phyloP scores from a whole-genome alignment of 2,113 vertebrate species.

The Alosa alosa region DNA sequence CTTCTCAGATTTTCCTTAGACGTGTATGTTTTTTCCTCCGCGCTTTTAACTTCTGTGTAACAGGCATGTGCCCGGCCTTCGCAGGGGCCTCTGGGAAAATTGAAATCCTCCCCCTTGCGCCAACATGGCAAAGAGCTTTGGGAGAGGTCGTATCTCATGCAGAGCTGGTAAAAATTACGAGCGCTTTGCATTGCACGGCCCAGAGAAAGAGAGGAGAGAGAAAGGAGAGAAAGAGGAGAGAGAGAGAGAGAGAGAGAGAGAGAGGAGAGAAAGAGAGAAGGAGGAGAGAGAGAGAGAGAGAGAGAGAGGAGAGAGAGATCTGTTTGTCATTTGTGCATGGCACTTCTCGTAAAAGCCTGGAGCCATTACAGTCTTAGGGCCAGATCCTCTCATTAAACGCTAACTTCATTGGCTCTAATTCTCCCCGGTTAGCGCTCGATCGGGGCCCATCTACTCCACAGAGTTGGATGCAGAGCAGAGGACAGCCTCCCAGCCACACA shows the following conservation, averaged over 20 bases:
- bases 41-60: conserved; percentile 11
- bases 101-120: background rate
- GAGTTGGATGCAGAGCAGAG: conserved; percentile 28
- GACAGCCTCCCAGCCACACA: background rate
- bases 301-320: conserved; percentile 21
- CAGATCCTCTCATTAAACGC: conserved; percentile 37
- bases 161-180: conserved; percentile 8
- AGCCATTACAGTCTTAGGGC: conserved; percentile 31
- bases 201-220: background rate
- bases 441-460: conserved; percentile 34
- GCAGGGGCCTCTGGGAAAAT: background rate
- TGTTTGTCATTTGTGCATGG: conserved; percentile 45
- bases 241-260: background rate
- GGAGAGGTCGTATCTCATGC: background rate
- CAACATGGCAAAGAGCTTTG: background rate
- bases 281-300: background rate
- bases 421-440: conserved; percentile 41
- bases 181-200: background rate
- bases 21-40: conserved; percentile 6
- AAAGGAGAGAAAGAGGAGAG: background rate
- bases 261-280: background rate
- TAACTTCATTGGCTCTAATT: conserved; percentile 54
- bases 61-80: background rate
- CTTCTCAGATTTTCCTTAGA: conserved; percentile 34
- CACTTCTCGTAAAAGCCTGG: conserved; percentile 27